These are phyloP conservation scores for Cremastinae sp. DNA, from an alignment of 2,888 invertebrate genomes.

Conservation along the genomic window DNA sequence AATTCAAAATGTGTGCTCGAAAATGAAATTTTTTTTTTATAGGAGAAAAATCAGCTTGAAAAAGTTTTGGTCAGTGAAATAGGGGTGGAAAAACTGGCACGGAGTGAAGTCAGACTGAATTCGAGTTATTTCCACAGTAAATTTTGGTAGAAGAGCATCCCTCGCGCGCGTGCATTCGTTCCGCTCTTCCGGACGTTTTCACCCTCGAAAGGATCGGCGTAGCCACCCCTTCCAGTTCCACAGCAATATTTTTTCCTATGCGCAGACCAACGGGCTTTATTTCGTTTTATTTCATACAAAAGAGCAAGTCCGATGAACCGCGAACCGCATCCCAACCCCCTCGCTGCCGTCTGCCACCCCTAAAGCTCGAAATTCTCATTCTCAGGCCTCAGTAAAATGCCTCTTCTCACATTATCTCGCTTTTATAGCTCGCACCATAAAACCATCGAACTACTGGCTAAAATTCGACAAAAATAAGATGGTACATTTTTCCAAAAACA, in stretches of 20 bases:
- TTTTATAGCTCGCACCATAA: constrained; percentile 50
- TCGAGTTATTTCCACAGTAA: constrained; percentile 37
- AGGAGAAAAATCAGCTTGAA: background rate
- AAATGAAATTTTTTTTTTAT: too few species aligned
- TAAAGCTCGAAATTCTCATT: constrained; percentile 12
- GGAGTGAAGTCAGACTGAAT: constrained; percentile 20
- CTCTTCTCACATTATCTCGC: constrained; percentile 54
- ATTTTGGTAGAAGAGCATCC: constrained; percentile 34
- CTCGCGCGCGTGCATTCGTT: constrained; percentile 39
- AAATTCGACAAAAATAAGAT: background rate
- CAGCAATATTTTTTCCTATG: constrained; percentile 7
- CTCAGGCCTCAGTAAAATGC: constrained; percentile 43
- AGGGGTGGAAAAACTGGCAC: background rate
- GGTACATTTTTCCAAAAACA: background rate
- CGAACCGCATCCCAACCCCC: constrained; percentile 46
- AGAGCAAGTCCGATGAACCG: constrained; percentile 58
- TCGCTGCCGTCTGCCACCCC: background rate
- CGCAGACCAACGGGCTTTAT: constrained; percentile 44
- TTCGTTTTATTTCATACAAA: constrained; percentile 61
- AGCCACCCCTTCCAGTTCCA: background rate
- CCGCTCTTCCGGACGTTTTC: constrained; percentile 47
- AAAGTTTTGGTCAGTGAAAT: background rate
- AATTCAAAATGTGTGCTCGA: too few species aligned
- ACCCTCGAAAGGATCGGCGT: constrained; percentile 4
- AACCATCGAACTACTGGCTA: constrained; percentile 28